A percentile compares a stretch with the other conserved stretches of the same genome.
Conservation (phyloP, 2,113 vertebrate genomes). For the Axis porcinus region DNA sequence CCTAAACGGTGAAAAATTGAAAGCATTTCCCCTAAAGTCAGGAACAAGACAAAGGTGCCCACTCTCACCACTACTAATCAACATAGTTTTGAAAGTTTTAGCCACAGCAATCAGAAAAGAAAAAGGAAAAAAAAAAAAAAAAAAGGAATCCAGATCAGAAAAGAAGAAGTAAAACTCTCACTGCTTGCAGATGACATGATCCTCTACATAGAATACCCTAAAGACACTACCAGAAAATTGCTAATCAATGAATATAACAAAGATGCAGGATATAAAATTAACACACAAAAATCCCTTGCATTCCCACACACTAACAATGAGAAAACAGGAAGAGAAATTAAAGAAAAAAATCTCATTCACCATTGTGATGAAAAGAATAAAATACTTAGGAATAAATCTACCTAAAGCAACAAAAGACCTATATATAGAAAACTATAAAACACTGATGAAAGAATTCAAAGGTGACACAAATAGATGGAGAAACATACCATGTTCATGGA, state of each 20-base stretch:
- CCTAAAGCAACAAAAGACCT: background rate
- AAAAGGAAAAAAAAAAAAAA: background rate
- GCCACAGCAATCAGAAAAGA: background rate
- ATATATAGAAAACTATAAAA: background rate
- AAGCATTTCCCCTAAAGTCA: background rate
- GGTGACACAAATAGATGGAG: background rate
- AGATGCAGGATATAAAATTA: background rate
- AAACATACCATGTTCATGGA: background rate
- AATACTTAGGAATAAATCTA: background rate
- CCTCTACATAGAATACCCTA: background rate
- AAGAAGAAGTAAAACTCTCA: background rate
- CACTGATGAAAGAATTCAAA: background rate
- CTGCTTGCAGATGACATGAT: background rate
- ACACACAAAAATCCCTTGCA: background rate
- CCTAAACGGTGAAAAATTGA: background rate
- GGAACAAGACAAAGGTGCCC: background rate
- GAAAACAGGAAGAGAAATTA: background rate
- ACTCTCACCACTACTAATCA: background rate
- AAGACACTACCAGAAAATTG: background rate
- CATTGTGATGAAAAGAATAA: background rate
- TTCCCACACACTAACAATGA: background rate
- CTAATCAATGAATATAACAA: background rate
- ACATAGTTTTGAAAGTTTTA: background rate
- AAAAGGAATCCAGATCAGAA: background rate
- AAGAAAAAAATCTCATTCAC: background rate